Evolutionary conservation across 2,797 vertebrate species (phyloP).

Genomic region (Acanthis flammea): DNA sequence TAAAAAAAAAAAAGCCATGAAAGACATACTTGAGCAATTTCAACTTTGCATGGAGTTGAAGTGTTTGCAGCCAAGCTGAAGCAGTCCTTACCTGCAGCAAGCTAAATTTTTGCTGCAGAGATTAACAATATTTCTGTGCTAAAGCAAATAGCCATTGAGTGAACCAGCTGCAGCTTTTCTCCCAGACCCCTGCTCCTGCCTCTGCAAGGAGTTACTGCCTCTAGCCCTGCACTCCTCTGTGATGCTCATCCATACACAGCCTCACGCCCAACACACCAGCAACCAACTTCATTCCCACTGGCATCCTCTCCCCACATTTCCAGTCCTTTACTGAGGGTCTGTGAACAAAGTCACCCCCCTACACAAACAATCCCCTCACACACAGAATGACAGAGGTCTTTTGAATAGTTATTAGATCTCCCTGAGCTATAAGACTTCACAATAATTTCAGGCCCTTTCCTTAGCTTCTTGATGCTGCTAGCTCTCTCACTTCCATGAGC

Average conservation of each 20-base stretch:
- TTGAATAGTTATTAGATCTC: conserved; percentile 18
- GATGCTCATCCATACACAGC: background rate
- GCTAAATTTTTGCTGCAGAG: background rate
- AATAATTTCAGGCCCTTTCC: background rate
- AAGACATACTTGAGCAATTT: background rate
- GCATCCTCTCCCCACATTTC: background rate
- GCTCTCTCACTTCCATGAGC: background rate
- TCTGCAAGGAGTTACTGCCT: background rate
- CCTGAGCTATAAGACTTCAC: background rate
- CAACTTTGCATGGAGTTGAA: background rate
- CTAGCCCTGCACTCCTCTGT: background rate
- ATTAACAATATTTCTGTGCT: background rate
- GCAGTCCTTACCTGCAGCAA: background rate
- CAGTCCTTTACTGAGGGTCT: background rate
- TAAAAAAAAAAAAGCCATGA: background rate
- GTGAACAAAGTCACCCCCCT: background rate
- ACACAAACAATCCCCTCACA: background rate
- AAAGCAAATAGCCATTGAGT: background rate
- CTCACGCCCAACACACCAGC: background rate
- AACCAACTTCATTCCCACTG: background rate
- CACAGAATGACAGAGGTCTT: background rate
- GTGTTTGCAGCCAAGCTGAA: background rate
- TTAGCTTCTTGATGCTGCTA: background rate
- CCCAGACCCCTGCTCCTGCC: background rate
- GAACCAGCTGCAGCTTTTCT: background rate